Conservation (phyloP, 1,140 invertebrate species). For the Teleogryllus occipitalis region DNA sequence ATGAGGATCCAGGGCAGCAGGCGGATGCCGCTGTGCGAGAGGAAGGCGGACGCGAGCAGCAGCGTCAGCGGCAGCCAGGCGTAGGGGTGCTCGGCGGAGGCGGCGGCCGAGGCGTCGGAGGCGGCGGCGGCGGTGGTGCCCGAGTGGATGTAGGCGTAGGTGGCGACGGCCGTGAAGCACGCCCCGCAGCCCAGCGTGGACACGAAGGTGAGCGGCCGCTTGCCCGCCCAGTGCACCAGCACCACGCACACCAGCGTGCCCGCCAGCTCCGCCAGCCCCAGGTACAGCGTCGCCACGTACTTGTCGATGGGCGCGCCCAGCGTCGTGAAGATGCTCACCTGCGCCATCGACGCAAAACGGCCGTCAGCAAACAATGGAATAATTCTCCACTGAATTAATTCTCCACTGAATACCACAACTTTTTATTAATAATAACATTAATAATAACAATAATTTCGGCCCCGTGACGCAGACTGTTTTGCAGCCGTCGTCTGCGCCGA, state of each 20-base stretch:
- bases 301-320: constrained; percentile 61
- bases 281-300: constrained; percentile 59
- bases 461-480: too few species aligned
- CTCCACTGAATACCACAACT: too few species aligned
- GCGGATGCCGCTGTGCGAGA: constrained; percentile 58
- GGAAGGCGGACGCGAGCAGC: constrained; percentile 54
- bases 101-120: constrained; percentile 22
- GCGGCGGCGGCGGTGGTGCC: constrained; percentile 21
- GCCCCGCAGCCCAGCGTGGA: constrained; percentile 52
- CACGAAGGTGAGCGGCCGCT: constrained; percentile 54
- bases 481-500: too few species aligned
- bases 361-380: too few species aligned
- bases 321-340: constrained; percentile 49
- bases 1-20: constrained; percentile 68
- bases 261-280: constrained; percentile 56
- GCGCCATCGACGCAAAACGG: too few species aligned
- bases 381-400: too few species aligned
- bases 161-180: constrained; percentile 49
- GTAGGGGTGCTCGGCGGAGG: constrained; percentile 31
- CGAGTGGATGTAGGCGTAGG: constrained; percentile 42
- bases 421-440: too few species aligned
- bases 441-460: too few species aligned
- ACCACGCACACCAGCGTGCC: constrained; percentile 46
- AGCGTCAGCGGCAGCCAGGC: constrained; percentile 60
- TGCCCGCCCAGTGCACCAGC: constrained; percentile 59